Conservation (phyloP, 2,113 vertebrate genomes). For the Odobenus rosmarus region DNA sequence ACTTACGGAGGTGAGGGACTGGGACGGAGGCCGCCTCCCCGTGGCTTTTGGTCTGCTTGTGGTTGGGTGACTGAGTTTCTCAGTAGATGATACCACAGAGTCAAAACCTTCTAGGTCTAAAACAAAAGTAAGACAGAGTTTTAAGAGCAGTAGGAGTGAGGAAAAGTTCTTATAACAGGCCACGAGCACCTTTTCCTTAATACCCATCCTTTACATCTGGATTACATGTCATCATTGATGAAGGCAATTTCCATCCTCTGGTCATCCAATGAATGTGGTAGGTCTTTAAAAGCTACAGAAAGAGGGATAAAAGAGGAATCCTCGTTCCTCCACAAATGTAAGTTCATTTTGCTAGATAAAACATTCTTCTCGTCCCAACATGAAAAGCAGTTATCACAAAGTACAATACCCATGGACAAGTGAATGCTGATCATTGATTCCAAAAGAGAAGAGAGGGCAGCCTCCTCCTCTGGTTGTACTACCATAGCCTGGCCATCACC, state of each 20-base stretch:
- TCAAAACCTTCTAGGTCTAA: conserved; percentile 96
- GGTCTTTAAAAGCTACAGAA: conserved; percentile 54
- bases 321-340: not conserved
- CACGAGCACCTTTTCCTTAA: conserved; percentile 11
- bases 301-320: not conserved
- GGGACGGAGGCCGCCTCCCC: conserved; percentile 96
- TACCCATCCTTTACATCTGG: not conserved
- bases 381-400: conserved; percentile 14
- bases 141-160: conserved; percentile 63
- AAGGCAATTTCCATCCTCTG: conserved; percentile 36
- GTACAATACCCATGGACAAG: not conserved
- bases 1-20: conserved; percentile 96
- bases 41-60: conserved; percentile 94
- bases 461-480: not conserved
- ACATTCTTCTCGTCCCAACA: not conserved
- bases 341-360: conserved; percentile 10
- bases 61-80: conserved; percentile 97
- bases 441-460: not conserved
- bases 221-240: not conserved
- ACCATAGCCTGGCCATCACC: not conserved
- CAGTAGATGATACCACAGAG: conserved; percentile 91
- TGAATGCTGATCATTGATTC: not conserved
- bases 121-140: conserved; percentile 79
- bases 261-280: conserved; percentile 34
- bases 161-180: not conserved